A percentile compares a stretch with the other conserved stretches of the same genome.
phyloP scores from a whole-genome alignment of 1,140 invertebrate genomes.

The Bombus turneri region DNA sequence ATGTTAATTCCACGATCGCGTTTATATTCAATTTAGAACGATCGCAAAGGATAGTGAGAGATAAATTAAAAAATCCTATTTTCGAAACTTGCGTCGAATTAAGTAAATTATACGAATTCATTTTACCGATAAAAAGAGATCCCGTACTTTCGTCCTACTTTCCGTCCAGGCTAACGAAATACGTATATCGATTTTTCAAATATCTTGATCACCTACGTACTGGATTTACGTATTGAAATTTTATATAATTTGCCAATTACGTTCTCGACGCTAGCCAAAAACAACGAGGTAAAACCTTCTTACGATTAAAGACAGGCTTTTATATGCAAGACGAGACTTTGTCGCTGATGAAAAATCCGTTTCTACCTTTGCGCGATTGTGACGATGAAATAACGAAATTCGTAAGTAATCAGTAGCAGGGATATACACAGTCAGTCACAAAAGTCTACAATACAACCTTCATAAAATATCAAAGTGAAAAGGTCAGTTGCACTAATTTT shows the following conservation, averaged over 20 bases:
- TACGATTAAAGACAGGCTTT: neutral
- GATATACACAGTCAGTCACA: neutral
- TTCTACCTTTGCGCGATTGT: neutral
- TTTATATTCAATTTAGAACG: too few relatives aligned
- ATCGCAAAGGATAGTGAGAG: too few relatives aligned
- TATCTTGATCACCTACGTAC: neutral
- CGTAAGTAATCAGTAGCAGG: conserved; percentile 30
- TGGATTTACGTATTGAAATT: neutral
- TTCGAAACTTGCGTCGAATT: too few relatives aligned
- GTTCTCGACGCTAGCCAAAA: neutral
- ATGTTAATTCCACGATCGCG: too few relatives aligned
- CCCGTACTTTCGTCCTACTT: neutral
- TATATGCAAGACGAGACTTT: neutral
- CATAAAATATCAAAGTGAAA: too few relatives aligned
- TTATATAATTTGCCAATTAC: neutral
- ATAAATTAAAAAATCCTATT: too few relatives aligned
- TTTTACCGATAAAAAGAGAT: too few relatives aligned
- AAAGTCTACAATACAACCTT: too few relatives aligned
- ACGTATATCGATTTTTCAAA: neutral
- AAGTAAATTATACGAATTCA: too few relatives aligned
- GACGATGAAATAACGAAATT: conserved; percentile 32
- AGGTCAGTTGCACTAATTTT: too few relatives aligned
- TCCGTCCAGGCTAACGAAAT: too few relatives aligned
- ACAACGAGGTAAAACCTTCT: neutral
- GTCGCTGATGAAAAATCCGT: conserved; percentile 25